Evolutionary conservation across 2,888 invertebrate species (phyloP).

Genomic region (Nymphalis polychloros): DNA sequence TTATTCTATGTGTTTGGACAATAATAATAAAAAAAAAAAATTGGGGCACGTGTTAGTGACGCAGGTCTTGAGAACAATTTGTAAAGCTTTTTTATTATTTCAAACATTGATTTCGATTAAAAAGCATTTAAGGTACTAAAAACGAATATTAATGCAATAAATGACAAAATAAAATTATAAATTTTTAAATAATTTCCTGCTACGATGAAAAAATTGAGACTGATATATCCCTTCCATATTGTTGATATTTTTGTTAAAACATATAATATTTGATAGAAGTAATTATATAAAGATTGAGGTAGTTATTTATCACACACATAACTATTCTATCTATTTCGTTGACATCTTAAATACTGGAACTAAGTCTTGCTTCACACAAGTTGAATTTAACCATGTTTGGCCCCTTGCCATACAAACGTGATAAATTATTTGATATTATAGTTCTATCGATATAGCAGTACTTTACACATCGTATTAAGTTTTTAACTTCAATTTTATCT

Average conservation of each 20-base stretch:
- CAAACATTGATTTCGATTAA: not conserved
- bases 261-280: not conserved
- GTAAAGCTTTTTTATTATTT: conserved; percentile 14
- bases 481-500: not conserved
- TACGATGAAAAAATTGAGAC: too few species aligned
- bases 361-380: conserved; percentile 22
- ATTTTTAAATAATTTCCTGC: not conserved
- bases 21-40: too few species aligned
- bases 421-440: conserved; percentile 33
- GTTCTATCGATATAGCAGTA: conserved; percentile 3
- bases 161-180: not conserved
- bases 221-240: too few species aligned
- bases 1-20: too few species aligned
- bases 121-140: not conserved
- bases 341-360: conserved; percentile 9
- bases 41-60: conserved; percentile 19
- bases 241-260: not conserved
- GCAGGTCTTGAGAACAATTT: conserved; percentile 16
- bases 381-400: conserved; percentile 28
- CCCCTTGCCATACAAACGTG: conserved; percentile 27
- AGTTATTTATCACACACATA: not conserved
- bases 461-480: not conserved
- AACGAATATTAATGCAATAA: not conserved
- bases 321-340: not conserved
- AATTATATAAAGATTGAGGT: not conserved